A percentile compares a stretch with the other conserved stretches of the same genome.
Evolutionary conservation across 2,888 invertebrate genomes (phyloP).

Genomic region (Candidula unifasciata): DNA sequence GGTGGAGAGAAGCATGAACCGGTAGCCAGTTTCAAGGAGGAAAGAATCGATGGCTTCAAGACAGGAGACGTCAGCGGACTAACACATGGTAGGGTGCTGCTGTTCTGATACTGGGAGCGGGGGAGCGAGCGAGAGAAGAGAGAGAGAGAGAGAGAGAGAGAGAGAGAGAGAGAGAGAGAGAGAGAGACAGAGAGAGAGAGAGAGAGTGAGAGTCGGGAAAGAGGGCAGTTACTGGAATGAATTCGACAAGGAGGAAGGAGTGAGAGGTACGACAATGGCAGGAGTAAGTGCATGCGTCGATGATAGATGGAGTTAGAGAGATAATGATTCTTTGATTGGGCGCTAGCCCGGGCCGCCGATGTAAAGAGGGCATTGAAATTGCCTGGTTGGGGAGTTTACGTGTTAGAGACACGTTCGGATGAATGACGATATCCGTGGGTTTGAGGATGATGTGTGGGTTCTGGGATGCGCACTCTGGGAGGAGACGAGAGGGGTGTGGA

Average conservation of each 20-base stretch:
- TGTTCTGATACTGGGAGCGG: background rate
- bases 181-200: background rate
- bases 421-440: background rate
- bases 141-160: slow-evolving; percentile 7
- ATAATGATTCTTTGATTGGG: too few species aligned
- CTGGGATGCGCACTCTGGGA: background rate
- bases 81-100: background rate
- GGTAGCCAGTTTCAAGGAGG: background rate
- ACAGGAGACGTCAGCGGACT: background rate
- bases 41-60: slow-evolving; percentile 4
- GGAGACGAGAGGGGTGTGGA: background rate
- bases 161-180: slow-evolving; percentile 15
- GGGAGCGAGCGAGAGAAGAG: too few species aligned
- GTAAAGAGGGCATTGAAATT: background rate
- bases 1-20: background rate
- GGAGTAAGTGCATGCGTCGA: background rate
- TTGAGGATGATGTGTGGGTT: background rate
- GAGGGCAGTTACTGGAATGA: background rate
- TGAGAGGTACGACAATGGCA: background rate
- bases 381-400: background rate
- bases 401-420: background rate
- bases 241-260: background rate
- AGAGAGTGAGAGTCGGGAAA: background rate
- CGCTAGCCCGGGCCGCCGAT: background rate
- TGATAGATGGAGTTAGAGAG: background rate